phyloP scores from a whole-genome alignment of 2,797 vertebrate genomes.

The Dallia pectoralis region DNA sequence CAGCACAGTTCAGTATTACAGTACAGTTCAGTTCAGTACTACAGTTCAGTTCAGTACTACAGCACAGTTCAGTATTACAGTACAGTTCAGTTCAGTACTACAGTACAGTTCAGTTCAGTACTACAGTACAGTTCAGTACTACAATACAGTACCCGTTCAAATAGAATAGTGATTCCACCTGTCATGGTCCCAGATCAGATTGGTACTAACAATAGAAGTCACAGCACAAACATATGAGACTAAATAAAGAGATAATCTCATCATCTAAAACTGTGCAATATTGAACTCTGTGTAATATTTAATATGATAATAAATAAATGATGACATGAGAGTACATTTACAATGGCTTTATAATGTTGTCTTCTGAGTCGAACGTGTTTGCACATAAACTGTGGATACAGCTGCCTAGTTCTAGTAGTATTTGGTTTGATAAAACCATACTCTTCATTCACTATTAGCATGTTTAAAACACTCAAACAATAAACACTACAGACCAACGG shows the following conservation, averaged over 20 bases:
- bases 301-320: too few species aligned
- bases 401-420: not conserved
- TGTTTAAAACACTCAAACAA: constrained; percentile 41
- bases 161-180: not conserved
- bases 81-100: too few species aligned
- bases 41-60: too few species aligned
- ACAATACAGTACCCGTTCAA: too few species aligned
- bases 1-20: too few species aligned
- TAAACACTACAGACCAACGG: constrained; percentile 44
- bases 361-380: not conserved
- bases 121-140: too few species aligned
- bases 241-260: not conserved
- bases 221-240: not conserved
- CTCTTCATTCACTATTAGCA: constrained; percentile 26
- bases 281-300: constrained; percentile 17
- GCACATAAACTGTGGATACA: not conserved
- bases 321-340: not conserved
- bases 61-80: too few species aligned
- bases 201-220: not conserved
- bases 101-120: too few species aligned
- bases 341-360: not conserved
- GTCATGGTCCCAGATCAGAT: not conserved
- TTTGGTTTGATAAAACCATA: not conserved
- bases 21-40: too few species aligned
- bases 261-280: constrained; percentile 32